Base-by-base conservation (phyloP, 2,797 vertebrate genomes). In the Staurois parvus region DNA sequence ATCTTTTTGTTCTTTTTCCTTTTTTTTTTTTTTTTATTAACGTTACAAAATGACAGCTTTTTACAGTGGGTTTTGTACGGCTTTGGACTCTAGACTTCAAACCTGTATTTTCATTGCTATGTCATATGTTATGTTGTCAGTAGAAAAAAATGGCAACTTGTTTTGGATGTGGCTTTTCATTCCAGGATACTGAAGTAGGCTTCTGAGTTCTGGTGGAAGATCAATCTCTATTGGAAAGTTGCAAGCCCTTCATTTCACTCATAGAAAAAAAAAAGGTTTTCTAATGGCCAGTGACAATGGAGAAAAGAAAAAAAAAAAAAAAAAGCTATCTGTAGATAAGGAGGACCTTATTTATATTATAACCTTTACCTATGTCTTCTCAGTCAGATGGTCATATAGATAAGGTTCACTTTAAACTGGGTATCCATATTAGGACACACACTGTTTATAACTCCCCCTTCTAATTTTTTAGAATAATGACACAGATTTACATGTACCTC, bases 1-100 rank as follows among this genome's bases (percentile, higher is more conserved):
- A 90, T 77, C 88, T 29, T 88, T 77, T 87, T 37, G 88, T 72
- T 88, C 73, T 5, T 85, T 88, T 85, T 87, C 37, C 10, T 7
- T 10, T 10, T 37, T 37, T 37, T 37, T 37, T 89, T 84, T 88
- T 7, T 29, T 73, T 89, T 79, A 84, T 86, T 81, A 48, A 32
- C 17, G 17, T 79, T n/a, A 79, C 48, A 77, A 82, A 29, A 69
- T 76, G 8, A 76, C 67, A 77, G 37, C 62, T 73, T 72, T 76
- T 42, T 85, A 72, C 48, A 62, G 75, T 66, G 37, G 70, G 56
- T 68, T 72, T 62, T 30, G 48, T 72, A 69, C 66, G 48, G 56
- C 68, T 86, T 30, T 72, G 73, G 67, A 79, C 85, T 78, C 80
- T 86, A 78, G 81, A 48, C 56, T 78, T 83, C 24, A 82, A 21